Evolutionary conservation across 1,140 invertebrate species (phyloP).

Genomic region (Tetraneura akinire): DNA sequence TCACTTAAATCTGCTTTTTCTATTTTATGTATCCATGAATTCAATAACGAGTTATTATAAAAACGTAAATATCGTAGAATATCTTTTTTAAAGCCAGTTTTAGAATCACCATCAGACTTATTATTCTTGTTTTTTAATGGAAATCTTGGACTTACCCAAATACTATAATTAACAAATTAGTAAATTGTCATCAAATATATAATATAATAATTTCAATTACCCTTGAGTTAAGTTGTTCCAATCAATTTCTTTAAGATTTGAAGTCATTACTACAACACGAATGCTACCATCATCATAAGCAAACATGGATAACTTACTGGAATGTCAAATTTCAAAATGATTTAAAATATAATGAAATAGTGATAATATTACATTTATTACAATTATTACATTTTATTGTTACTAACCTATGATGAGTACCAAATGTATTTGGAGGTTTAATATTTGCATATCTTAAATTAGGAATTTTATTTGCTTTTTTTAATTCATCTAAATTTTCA

Average conservation of each 20-base stretch:
- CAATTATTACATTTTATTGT: neutral
- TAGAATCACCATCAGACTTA: conserved; percentile 67
- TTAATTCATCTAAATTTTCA: neutral
- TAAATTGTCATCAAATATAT: neutral
- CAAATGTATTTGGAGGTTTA: conserved; percentile 76
- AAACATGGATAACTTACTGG: conserved; percentile 86
- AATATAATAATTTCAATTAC: conserved; percentile 60
- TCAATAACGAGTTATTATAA: conserved; percentile 71
- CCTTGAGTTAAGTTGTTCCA: conserved; percentile 95
- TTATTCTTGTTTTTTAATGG: conserved; percentile 17
- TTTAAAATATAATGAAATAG: too few species aligned
- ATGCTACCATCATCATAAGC: conserved; percentile 79
- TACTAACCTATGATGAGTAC: conserved; percentile 84
- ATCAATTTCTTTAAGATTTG: conserved; percentile 87
- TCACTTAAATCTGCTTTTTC: conserved; percentile 75
- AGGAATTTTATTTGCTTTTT: conserved; percentile 58
- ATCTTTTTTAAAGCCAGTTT: conserved; percentile 82
- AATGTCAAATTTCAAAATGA: conserved; percentile 57
- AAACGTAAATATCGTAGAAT: conserved; percentile 78
- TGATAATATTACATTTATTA: too few species aligned
- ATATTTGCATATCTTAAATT: conserved; percentile 71
- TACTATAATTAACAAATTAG: conserved; percentile 41
- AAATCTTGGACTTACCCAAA: conserved; percentile 47
- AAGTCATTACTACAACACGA: conserved; percentile 85
- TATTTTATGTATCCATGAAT: conserved; percentile 75